These are phyloP conservation scores for Adelphocoris suturalis DNA, from an alignment of 2,888 invertebrate genomes.

Conservation along the genomic window DNA sequence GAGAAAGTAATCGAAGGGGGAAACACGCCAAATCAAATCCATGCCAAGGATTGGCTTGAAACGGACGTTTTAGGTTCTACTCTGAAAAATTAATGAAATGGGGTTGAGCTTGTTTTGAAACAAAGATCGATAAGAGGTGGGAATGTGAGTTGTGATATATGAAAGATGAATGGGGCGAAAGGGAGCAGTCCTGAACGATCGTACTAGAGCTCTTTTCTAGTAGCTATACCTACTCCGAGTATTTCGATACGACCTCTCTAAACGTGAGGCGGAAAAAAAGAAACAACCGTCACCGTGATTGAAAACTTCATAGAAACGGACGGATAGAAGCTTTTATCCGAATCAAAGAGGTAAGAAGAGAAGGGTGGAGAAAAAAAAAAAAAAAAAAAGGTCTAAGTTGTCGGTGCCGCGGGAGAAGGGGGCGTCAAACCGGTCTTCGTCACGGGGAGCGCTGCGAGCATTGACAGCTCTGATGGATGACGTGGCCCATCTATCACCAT, in stretches of 20 bases:
- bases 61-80: neutral
- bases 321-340: constrained; percentile 2
- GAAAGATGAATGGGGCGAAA: neutral
- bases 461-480: constrained; percentile 66
- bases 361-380: neutral
- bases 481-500: constrained; percentile 61
- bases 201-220: neutral
- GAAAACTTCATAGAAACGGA: constrained; percentile 7
- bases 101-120: neutral
- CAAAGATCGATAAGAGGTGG: neutral
- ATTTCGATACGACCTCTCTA: neutral
- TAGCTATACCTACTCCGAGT: neutral
- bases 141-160: neutral
- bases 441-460: constrained; percentile 35
- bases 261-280: neutral
- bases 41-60: too few species aligned
- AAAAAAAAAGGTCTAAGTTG: constrained; percentile 4
- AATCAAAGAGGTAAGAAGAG: neutral
- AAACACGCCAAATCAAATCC: too few species aligned
- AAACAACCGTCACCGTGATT: neutral
- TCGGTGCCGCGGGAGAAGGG: neutral
- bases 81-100: neutral
- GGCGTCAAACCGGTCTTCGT: constrained; percentile 7
- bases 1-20: too few species aligned
- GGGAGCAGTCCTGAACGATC: neutral